Conservation (phyloP, 2,888 invertebrate genomes). For the Hecatera dysodea region DNA sequence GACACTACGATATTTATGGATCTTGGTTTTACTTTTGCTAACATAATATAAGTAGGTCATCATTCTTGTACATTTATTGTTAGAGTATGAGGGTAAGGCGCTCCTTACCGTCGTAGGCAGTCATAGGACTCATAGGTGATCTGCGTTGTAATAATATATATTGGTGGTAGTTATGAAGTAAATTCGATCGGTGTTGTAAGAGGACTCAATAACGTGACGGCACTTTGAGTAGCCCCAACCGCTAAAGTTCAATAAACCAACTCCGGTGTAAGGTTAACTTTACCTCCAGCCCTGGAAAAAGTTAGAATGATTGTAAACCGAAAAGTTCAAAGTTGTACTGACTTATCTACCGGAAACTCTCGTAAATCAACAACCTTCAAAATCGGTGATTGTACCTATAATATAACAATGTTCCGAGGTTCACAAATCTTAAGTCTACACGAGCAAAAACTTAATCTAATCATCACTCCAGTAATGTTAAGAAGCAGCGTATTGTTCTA, state of each 20-base stretch:
- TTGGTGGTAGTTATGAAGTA: background rate
- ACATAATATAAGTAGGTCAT: constrained; percentile 3
- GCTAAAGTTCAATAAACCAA: constrained; percentile 38
- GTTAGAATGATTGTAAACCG: constrained; percentile 38
- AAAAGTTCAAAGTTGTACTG: constrained; percentile 29
- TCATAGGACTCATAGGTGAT: constrained; percentile 15
- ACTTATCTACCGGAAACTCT: constrained; percentile 29
- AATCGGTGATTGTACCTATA: constrained; percentile 10
- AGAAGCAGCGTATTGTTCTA: constrained; percentile 14
- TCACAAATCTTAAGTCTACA: constrained; percentile 11
- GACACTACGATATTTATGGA: constrained; percentile 54
- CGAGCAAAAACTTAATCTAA: constrained; percentile 18
- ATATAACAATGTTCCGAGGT: background rate
- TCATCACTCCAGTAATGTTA: constrained; percentile 8
- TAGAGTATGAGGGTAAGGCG: constrained; percentile 2
- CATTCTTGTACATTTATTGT: background rate
- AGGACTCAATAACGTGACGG: constrained; percentile 5
- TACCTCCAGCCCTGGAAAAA: constrained; percentile 25
- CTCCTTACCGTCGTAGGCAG: constrained; percentile 32
- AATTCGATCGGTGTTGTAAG: constrained; percentile 26
- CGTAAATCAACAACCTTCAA: constrained; percentile 30
- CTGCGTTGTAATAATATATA: constrained; percentile 22
- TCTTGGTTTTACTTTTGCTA: constrained; percentile 33
- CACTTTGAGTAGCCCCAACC: background rate
- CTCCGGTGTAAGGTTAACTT: constrained; percentile 34